Conservation (phyloP, 2,113 vertebrate species). For the Tragelaphus scriptus region DNA sequence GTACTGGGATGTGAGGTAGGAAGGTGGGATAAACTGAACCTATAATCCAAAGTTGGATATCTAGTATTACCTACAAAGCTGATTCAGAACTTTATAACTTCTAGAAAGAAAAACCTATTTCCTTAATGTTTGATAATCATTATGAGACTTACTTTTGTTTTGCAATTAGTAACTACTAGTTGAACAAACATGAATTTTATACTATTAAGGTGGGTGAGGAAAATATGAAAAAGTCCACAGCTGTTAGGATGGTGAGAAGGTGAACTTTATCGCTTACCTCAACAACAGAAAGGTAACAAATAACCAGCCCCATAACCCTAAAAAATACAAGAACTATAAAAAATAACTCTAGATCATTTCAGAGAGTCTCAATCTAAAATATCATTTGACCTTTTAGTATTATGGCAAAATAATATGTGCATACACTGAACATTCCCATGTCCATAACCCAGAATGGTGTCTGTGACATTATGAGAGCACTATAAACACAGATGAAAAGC, state of each 20-base stretch:
- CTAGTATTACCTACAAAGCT: background rate
- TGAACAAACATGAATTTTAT: conserved; percentile 30
- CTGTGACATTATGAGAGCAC: background rate
- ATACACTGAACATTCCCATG: background rate
- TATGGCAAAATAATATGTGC: conserved; percentile 5
- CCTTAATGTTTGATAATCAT: background rate
- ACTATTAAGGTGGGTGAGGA: background rate
- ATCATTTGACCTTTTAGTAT: background rate
- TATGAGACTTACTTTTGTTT: background rate
- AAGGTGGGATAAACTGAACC: background rate
- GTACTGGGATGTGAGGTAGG: background rate
- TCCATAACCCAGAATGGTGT: background rate
- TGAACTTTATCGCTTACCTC: background rate
- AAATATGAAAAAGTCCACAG: background rate
- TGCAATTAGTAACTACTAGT: background rate
- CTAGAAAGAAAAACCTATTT: conserved; percentile 27
- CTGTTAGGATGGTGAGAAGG: background rate
- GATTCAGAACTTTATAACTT: background rate
- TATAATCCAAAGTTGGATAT: background rate
- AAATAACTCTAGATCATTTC: background rate
- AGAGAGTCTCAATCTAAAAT: conserved; percentile 7
- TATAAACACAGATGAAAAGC: conserved; percentile 9
- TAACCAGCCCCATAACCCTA: background rate
- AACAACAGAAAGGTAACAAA: background rate
- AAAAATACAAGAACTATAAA: conserved; percentile 11